Base-by-base conservation (phyloP, 92 coral and sea anemone genomes). In the Heliopora coerulea region DNA sequence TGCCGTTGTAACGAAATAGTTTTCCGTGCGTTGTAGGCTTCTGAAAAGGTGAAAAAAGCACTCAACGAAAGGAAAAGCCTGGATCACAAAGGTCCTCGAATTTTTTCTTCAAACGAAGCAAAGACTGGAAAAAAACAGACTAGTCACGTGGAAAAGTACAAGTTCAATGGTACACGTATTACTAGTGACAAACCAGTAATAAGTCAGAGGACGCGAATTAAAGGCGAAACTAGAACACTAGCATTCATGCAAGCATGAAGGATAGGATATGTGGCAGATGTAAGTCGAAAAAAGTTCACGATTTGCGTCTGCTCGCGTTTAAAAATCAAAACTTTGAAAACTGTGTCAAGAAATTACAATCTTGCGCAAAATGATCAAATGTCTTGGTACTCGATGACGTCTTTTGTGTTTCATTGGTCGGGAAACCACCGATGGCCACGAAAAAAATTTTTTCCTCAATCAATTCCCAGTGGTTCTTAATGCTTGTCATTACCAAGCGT, bases 21-120 rank as follows among this genome's bases (percentile, higher is more conserved):
- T 46, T 46, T 15, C 52, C n/a, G 7, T 8, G n/a, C n/a, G 52
- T 46, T 46, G 30, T 75, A 93, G 98, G 93, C 88, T 20, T 83
- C 96, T 17, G 79, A 86, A 32, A 73, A 58, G 15, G 96, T 93
- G 17, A 89, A 83, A 30, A 93, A 84, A 54, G 95, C 98, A 21
- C 79, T 93, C 27, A 87, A 88, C 40, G 75, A 88, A 25, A 90
- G 98, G 10, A 88, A 93, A 37, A 88, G 82, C 68, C 74, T 93
- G 41, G 82, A 85, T 17, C 81, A 69, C 66, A 93, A 83, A 75
- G 98, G 96, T 0, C 98, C 98, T 19, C 78, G 95, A 12, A 84
- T 93, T 14, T 25, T 78, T 10, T 73, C 97, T 20, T 50, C 67
- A 7, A 52, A 39, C 30, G 49, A 67, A 3, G 37, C 56, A 2